A percentile compares a stretch with the other conserved stretches of the same genome.
These are phyloP conservation scores for Dryomyza anilis DNA, from an alignment of 2,888 invertebrate genomes.

Conservation along the genomic window DNA sequence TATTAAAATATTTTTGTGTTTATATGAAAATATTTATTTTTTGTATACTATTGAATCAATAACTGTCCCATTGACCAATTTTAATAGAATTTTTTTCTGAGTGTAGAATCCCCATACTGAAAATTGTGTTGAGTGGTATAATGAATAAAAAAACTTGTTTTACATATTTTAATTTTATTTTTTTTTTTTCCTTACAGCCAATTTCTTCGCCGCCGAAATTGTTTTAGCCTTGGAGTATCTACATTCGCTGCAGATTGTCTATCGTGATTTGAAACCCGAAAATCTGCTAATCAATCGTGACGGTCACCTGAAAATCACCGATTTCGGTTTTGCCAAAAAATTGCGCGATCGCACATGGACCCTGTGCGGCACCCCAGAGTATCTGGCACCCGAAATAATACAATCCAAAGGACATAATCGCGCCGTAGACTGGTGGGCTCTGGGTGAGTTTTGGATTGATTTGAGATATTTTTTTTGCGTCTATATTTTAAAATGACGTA, in stretches of 20 bases:
- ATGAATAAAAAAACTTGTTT: too few species aligned
- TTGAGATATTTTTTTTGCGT: background rate
- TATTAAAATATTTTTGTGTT: too few species aligned
- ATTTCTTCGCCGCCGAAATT: conserved; percentile 95
- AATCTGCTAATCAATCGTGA: conserved; percentile 90
- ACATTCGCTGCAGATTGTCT: conserved; percentile 86
- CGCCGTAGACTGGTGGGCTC: conserved; percentile 99
- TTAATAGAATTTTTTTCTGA: too few species aligned
- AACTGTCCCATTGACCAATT: too few species aligned
- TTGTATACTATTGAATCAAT: too few species aligned
- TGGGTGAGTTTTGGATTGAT: conserved; percentile 67
- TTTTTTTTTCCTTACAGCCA: conserved; percentile 63
- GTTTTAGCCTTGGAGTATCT: conserved; percentile 92
- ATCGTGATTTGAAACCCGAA: conserved; percentile 90
- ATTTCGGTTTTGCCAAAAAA: conserved; percentile 97
- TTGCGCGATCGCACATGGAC: conserved; percentile 95
- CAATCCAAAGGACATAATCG: conserved; percentile 98
- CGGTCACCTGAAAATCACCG: conserved; percentile 96
- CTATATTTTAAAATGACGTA: too few species aligned
- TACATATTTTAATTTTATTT: too few species aligned
- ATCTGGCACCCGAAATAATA: conserved; percentile 95
- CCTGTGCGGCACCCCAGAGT: conserved; percentile 95
- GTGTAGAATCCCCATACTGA: too few species aligned
- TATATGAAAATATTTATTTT: too few species aligned
- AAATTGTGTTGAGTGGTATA: too few species aligned